Base-by-base conservation (phyloP, 2,888 invertebrate genomes). In the Ormyrus rosae region DNA sequence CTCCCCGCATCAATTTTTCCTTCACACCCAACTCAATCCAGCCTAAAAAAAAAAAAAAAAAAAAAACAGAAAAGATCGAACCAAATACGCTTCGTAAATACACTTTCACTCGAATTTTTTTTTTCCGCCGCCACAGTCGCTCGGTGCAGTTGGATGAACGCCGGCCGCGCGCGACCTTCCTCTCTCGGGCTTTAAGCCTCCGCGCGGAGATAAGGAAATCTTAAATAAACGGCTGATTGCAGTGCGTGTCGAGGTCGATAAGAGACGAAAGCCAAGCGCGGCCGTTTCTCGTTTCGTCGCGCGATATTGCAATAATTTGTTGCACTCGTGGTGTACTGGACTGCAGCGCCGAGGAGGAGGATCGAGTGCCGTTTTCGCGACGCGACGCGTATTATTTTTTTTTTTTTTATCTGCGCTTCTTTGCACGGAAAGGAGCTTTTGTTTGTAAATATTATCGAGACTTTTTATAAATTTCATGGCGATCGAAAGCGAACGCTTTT, bases 181-280 rank as follows among this genome's bases (percentile, higher is more conserved):
- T 19, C 19, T 19, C 19, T 46, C 55, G 19, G 46, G 72, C 72
- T 71, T 51, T 34, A 61, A 69, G 45, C 56, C 56, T 56, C 50
- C 7, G 19, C 72, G 6, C 19, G 45, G 11, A 45, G 72, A 73
- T 73, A 73, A 73, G 72, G 53, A 64, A 73, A 64, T 61, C 63
- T 64, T 73, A 73, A 73, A 73, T 64, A 55, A 65, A 53, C 45
- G 63, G 46, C 13, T 46, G 70, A 72, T 72, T 72, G 72, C 46
- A 19, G 13, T 63, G 11, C 45, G 55, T 55, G 53, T 48, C 72
- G 48, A 73, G 64, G 64, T 55, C 72, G 72, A 73, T 73, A 73
- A 72, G 63, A 72, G 34, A 5, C n/a, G 46, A 45, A 46, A 45
- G 19, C 46, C 45, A 6, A 55, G 6, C 55, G 6, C 55, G 19